A percentile compares a stretch with the other conserved stretches of the same genome.
These are phyloP conservation scores for Pachyseris speciosa DNA, from an alignment of 64 coral and sea anemone genomes.

Conservation along the genomic window DNA sequence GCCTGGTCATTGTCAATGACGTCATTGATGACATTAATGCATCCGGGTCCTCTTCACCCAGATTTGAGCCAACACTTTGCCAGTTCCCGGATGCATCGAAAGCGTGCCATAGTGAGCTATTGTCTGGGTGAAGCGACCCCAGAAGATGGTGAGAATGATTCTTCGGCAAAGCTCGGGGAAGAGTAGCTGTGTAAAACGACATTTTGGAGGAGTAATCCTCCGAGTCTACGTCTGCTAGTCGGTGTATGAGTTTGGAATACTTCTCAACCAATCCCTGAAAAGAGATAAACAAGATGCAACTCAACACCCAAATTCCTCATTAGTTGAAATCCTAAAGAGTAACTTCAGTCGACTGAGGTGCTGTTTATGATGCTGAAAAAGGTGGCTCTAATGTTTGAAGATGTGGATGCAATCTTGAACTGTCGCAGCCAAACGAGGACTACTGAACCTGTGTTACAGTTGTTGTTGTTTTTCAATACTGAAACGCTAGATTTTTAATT, in stretches of 20 bases:
- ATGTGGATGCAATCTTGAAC: too few species aligned
- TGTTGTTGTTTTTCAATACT: too few species aligned
- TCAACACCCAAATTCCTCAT: neutral
- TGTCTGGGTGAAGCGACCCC: neutral
- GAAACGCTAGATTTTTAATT: too few species aligned
- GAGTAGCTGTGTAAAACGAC: constrained; percentile 68
- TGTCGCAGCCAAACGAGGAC: too few species aligned
- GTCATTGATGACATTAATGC: constrained; percentile 25
- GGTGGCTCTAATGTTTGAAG: too few species aligned
- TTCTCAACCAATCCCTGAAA: constrained; percentile 43
- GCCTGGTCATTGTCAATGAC: constrained; percentile 3
- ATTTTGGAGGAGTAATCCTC: constrained; percentile 42
- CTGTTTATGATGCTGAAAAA: too few species aligned
- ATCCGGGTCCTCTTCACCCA: constrained; percentile 66
- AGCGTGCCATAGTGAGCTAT: neutral
- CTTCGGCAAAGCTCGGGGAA: constrained; percentile 22
- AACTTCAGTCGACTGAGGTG: too few species aligned
- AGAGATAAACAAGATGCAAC: neutral
- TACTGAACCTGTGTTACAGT: too few species aligned
- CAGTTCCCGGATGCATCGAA: constrained; percentile 47
- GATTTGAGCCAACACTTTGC: constrained; percentile 12
- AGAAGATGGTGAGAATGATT: constrained; percentile 66
- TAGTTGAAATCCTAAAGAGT: neutral
- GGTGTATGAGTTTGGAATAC: constrained; percentile 21
- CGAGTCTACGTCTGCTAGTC: constrained; percentile 56